Percentiles rank a stretch among this genome's conserved stretches.
Evolutionary conservation across 2,888 invertebrate species (phyloP).

Genomic region (Tethea ocularis): DNA sequence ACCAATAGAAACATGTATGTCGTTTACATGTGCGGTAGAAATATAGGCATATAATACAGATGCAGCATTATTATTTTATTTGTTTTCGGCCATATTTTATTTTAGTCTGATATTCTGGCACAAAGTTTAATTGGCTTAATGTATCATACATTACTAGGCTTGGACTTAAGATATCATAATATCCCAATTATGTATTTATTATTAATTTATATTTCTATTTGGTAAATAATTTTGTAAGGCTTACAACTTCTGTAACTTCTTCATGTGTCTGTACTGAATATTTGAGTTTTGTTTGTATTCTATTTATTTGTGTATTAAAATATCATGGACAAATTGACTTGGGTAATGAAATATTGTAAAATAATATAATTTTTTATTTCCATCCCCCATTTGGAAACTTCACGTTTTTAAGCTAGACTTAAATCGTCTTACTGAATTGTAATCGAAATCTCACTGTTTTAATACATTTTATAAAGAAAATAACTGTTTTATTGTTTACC

Average conservation of each 20-base stretch:
- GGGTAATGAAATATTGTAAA: no score
- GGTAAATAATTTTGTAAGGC: neutral
- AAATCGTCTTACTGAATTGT: conserved; percentile 51
- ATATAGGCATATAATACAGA: no score
- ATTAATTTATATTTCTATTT: neutral
- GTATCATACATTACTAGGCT: no score
- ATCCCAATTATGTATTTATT: neutral
- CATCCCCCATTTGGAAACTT: conserved; percentile 30
- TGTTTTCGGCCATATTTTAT: no score
- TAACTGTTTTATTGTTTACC: conserved; percentile 27
- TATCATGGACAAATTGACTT: neutral
- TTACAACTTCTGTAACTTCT: neutral
- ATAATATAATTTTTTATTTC: conserved; percentile 15
- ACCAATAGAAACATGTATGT: no score
- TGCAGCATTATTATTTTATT: no score
- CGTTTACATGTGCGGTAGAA: no score
- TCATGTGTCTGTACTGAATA: neutral
- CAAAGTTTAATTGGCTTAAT: no score
- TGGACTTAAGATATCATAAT: no score
- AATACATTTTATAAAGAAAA: conserved; percentile 77
- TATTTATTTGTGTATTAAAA: neutral
- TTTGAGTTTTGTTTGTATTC: neutral
- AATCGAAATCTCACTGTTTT: conserved; percentile 75
- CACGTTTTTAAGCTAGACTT: conserved; percentile 46
- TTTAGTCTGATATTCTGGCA: no score